Evolutionary conservation across 2,797 vertebrate genomes (phyloP).

Genomic region (Acrocephalus scirpaceus): DNA sequence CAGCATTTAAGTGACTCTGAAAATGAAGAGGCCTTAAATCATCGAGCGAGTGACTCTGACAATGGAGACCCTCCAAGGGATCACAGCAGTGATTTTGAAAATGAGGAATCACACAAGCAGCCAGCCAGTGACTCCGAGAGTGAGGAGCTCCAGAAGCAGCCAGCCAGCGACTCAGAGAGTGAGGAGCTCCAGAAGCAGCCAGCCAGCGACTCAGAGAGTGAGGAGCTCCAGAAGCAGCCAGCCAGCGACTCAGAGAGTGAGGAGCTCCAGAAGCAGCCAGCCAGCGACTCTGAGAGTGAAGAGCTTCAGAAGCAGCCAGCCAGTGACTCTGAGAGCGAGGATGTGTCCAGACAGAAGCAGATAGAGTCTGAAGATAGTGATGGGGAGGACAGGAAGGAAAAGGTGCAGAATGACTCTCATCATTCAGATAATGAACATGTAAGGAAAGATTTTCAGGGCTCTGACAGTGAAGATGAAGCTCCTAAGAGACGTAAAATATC

Average conservation of each 20-base stretch:
- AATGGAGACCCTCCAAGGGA: constrained; percentile 74
- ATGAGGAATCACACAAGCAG: constrained; percentile 67
- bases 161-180: neutral
- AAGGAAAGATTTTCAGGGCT: constrained; percentile 69
- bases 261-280: constrained; percentile 36
- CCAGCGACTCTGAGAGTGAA: constrained; percentile 73
- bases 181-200: neutral
- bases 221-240: constrained; percentile 10
- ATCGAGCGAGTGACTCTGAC: constrained; percentile 82
- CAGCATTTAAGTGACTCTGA: constrained; percentile 78
- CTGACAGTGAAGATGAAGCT: constrained; percentile 80
- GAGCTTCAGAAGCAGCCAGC: constrained; percentile 49
- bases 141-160: too few relatives aligned
- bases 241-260: constrained; percentile 80
- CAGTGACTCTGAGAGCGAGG: constrained; percentile 77
- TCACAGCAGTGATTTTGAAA: constrained; percentile 78
- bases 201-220: neutral
- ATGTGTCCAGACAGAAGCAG: constrained; percentile 64
- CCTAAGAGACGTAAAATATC: constrained; percentile 71
- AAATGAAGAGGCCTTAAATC: constrained; percentile 77
- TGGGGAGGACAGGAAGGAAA: constrained; percentile 66
- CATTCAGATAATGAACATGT: constrained; percentile 82
- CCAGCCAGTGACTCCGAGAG: neutral
- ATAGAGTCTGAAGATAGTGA: constrained; percentile 81
- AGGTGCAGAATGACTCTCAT: constrained; percentile 80